Conservation (phyloP, 35 echinoderm and acorn worm genomes). For the Ptychodera flava region DNA sequence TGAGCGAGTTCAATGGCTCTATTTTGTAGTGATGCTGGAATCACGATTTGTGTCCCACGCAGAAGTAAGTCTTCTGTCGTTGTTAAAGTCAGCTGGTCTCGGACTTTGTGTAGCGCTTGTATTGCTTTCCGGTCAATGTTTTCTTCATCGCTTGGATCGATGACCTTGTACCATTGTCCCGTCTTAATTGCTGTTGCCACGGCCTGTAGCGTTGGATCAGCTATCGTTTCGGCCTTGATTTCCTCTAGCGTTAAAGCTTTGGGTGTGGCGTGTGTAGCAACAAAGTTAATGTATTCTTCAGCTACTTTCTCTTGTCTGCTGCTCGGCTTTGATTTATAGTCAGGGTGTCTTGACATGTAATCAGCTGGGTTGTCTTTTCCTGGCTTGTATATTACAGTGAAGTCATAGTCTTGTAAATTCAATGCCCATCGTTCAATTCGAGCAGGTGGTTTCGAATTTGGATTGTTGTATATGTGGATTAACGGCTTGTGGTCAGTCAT, state of each 20-base stretch:
- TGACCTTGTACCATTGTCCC: neutral
- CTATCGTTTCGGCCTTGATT: slow-evolving; percentile 7
- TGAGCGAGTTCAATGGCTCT: slow-evolving; percentile 44
- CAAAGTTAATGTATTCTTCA: slow-evolving; percentile 21
- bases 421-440: slow-evolving; percentile 34
- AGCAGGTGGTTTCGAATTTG: slow-evolving; percentile 21
- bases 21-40: slow-evolving; percentile 28
- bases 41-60: slow-evolving; percentile 19
- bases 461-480: slow-evolving; percentile 27
- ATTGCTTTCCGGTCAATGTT: slow-evolving; percentile 16
- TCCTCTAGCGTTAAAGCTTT: slow-evolving; percentile 33
- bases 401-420: slow-evolving; percentile 13
- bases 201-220: slow-evolving; percentile 11
- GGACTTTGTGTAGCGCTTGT: neutral
- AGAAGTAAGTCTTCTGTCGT: slow-evolving; percentile 25
- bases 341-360: slow-evolving; percentile 51
- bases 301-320: neutral
- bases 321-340: neutral
- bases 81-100: slow-evolving; percentile 44
- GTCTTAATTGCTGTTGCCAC: slow-evolving; percentile 24
- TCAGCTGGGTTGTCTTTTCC: slow-evolving; percentile 54
- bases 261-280: slow-evolving; percentile 16
- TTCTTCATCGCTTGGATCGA: neutral
- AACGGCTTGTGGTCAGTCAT: slow-evolving; percentile 41
- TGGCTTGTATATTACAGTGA: slow-evolving; percentile 13